Base-by-base conservation (phyloP, 1,140 invertebrate genomes). In the Ptiloglossa arizonensis region DNA sequence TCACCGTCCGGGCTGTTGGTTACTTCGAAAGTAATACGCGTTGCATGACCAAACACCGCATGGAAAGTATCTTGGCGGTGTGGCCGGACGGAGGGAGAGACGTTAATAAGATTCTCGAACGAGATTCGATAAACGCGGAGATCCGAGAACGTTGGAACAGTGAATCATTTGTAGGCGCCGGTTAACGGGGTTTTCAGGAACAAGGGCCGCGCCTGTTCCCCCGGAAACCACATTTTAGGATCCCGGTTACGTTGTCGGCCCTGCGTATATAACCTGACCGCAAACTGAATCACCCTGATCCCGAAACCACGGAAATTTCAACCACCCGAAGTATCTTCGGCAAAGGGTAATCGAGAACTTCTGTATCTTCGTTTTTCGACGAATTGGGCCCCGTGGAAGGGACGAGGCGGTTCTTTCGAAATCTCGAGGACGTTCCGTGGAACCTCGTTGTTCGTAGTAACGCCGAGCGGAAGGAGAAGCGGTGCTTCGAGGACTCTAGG, bases 1-100 rank as follows among this genome's bases (percentile, higher is more conserved):
- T 38, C 60, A 62, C 11, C 24, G 29, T 15, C 19, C 44, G n/a
- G 19, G 22, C 17, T 6, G 60, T 17, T 54, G 48, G 60, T 73
- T 75, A 68, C 72, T 68, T 68, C 32, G 35, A 19, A 68, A 46
- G 38, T 57, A 63, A 75, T 64, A 75, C 64, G 72, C 59, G 72
- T 75, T 68, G 72, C 72, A 75, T 75, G 64, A 57, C 32, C 64
- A 75, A 75, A 56, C 41, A 32, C n/a, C 9, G 22, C 9, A 68
- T 46, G 52, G 52, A 46, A 67, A 74, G 38, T 74, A 41, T 64
- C n/a, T 19, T n/a, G n/a, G 4, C n/a, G n/a, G 8, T n/a, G n/a
- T n/a, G 24, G 13, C 11, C 15, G 35, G 17, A 15, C 1, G 17
- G 9, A 27, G 50, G 35, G 41, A n/a, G 41, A 24, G n/a, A 38